Conservation (phyloP, 2,888 invertebrate genomes). For the Amiota communis region DNA sequence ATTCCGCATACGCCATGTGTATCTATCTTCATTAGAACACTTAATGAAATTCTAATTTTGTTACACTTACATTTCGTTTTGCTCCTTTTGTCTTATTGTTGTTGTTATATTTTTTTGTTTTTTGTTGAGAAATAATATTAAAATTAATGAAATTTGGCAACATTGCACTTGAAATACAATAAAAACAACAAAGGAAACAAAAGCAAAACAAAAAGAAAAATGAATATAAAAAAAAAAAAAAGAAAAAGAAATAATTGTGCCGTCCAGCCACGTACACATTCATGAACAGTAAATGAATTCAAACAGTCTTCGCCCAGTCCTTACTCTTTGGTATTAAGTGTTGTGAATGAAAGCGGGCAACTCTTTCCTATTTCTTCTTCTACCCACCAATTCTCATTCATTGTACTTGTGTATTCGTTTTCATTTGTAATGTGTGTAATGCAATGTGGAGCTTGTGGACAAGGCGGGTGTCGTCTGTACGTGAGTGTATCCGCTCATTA, state of each 20-base stretch:
- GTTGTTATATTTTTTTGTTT: conserved; percentile 36
- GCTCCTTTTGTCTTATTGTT: conserved; percentile 19
- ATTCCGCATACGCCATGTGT: neutral
- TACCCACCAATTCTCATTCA: too few relatives aligned
- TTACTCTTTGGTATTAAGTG: too few relatives aligned
- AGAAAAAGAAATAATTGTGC: too few relatives aligned
- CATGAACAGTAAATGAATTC: too few relatives aligned
- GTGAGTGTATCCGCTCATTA: conserved; percentile 54
- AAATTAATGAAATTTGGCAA: conserved; percentile 65
- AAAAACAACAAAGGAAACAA: conserved; percentile 30
- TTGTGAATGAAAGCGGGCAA: too few relatives aligned
- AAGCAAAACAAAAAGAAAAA: too few relatives aligned
- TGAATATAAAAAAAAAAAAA: too few relatives aligned
- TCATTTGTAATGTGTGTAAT: neutral
- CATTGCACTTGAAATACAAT: conserved; percentile 45
- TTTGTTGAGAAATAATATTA: conserved; percentile 45
- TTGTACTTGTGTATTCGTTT: too few relatives aligned
- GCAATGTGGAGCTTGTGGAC: neutral
- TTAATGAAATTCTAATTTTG: neutral
- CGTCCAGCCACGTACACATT: too few relatives aligned
- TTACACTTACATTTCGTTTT: neutral
- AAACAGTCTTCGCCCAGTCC: too few relatives aligned
- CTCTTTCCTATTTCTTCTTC: too few relatives aligned
- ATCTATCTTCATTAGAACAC: too few relatives aligned
- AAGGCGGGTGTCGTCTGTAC: conserved; percentile 32